A percentile compares a stretch with the other conserved stretches of the same genome.
phyloP scores from a whole-genome alignment of 2,888 invertebrate genomes.

The Thera britannica region DNA sequence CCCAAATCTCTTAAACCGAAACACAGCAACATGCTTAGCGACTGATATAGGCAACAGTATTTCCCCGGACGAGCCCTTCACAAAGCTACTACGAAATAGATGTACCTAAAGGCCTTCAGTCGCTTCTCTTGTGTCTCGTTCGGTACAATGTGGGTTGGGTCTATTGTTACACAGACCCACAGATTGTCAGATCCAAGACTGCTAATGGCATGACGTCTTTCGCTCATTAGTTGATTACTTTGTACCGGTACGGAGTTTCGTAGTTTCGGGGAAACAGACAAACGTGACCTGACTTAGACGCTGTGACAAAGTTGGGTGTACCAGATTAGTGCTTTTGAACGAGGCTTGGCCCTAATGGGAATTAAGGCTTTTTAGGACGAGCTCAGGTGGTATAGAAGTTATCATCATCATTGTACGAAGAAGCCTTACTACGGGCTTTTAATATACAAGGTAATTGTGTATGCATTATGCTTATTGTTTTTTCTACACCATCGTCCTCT shows the following conservation, averaged over 20 bases:
- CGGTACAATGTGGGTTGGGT: constrained; percentile 10
- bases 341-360: constrained; percentile 1
- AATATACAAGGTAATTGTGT: too few species aligned
- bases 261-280: not conserved
- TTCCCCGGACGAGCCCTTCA: too few species aligned
- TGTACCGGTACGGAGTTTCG: not conserved
- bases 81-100: too few species aligned
- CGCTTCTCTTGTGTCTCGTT: not conserved
- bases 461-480: too few species aligned
- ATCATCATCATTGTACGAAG: too few species aligned
- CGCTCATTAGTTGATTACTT: constrained; percentile 32
- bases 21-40: too few species aligned
- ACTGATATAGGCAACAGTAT: too few species aligned
- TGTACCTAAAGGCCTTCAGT: not conserved
- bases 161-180: constrained; percentile 11
- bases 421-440: too few species aligned
- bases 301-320: not conserved
- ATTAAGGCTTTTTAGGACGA: not conserved
- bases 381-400: not conserved
- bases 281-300: constrained; percentile 13
- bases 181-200: constrained; percentile 21
- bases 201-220: constrained; percentile 27
- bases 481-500: too few species aligned
- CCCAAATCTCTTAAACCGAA: too few species aligned
- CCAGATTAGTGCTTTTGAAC: constrained; percentile 3